Evolutionary conservation across 2,888 invertebrate genomes (phyloP).

Genomic region (Athetis lepigone): DNA sequence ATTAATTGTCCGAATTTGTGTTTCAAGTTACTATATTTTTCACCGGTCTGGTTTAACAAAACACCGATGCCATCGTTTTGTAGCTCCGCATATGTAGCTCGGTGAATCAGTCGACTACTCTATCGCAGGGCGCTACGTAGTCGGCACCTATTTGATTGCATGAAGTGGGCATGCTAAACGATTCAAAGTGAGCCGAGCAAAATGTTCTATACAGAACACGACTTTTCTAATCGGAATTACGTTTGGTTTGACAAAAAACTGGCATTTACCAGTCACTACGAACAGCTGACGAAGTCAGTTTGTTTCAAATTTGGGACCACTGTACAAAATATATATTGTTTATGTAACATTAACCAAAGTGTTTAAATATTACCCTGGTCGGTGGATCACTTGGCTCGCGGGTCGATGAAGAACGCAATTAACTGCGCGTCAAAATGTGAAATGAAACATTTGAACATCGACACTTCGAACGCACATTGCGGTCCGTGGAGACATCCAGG

Average conservation of each 20-base stretch:
- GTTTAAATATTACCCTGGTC: slow-evolving; percentile 80
- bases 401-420: slow-evolving; percentile 91
- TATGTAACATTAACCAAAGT: slow-evolving; percentile 29
- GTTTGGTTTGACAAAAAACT: neutral
- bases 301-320: slow-evolving; percentile 4
- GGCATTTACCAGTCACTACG: neutral
- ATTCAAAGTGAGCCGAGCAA: neutral
- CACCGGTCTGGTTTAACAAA: neutral
- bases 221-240: slow-evolving; percentile 24
- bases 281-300: no score
- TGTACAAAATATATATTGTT: slow-evolving; percentile 4
- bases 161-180: slow-evolving; percentile 44
- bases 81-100: slow-evolving; percentile 23
- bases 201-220: neutral
- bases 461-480: slow-evolving; percentile 92
- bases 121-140: slow-evolving; percentile 6
- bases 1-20: neutral
- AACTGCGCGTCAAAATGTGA: slow-evolving; percentile 85
- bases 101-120: slow-evolving; percentile 27
- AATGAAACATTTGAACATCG: slow-evolving; percentile 91
- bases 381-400: slow-evolving; percentile 91
- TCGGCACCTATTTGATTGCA: slow-evolving; percentile 12
- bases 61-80: slow-evolving; percentile 21
- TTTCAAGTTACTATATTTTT: neutral
- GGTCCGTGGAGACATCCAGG: slow-evolving; percentile 85